Percentiles rank a stretch among this genome's conserved stretches.
These are phyloP conservation scores for Rhamnusium bicolor DNA, from an alignment of 2,888 invertebrate genomes.

Conservation along the genomic window DNA sequence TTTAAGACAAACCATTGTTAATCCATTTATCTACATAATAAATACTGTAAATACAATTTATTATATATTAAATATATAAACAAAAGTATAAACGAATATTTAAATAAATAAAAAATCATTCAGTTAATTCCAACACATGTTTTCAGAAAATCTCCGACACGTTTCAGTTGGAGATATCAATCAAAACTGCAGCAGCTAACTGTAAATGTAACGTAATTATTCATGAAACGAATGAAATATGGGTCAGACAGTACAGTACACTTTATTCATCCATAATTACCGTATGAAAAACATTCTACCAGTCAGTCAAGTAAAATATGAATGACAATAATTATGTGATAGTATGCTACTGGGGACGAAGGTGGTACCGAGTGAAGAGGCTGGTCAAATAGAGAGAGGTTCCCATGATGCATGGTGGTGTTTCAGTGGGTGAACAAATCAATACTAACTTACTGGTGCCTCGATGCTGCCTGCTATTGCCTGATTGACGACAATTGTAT, in stretches of 20 bases:
- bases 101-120: background rate
- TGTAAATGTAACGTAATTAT: slow-evolving; percentile 2
- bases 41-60: too few relatives aligned
- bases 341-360: slow-evolving; percentile 1
- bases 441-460: slow-evolving; percentile 39
- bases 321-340: slow-evolving; percentile 22
- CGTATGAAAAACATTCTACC: background rate
- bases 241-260: slow-evolving; percentile 19
- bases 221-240: slow-evolving; percentile 20
- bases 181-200: slow-evolving; percentile 10
- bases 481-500: slow-evolving; percentile 53
- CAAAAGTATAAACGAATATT: too few relatives aligned
- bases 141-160: background rate
- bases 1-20: too few relatives aligned
- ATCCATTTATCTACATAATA: too few relatives aligned
- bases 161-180: slow-evolving; percentile 9
- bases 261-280: slow-evolving; percentile 25
- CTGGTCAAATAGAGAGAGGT: slow-evolving; percentile 12
- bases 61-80: too few relatives aligned
- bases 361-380: slow-evolving; percentile 13
- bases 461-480: slow-evolving; percentile 19
- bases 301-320: slow-evolving; percentile 21
- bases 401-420: slow-evolving; percentile 14
- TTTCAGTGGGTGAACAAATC: slow-evolving; percentile 38
- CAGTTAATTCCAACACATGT: slow-evolving; percentile 1